Evolutionary conservation across 2,113 vertebrate species (phyloP), one percentile per base, ranked within the genome.

Genomic region (Theristicus caerulescens): DNA sequence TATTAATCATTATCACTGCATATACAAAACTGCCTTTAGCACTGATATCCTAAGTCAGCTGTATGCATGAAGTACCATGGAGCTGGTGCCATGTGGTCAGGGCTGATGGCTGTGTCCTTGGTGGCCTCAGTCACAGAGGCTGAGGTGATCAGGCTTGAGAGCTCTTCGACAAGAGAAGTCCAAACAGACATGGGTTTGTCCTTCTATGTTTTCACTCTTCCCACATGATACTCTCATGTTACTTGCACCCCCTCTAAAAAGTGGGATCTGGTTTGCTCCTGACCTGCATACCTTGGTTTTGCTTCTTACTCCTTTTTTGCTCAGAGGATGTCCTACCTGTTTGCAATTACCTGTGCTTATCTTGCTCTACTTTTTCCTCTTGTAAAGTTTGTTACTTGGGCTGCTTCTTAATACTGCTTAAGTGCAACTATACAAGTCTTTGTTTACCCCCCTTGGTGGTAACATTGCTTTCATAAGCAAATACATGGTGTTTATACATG

Each of bases 401-500:
- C 19, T 93, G 44, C 27, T 82, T 78, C 11, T 69, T 74, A 79
- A 24, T 16, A 27, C 6, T 36, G 22, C 32, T 55, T 31, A 42
- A 36, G 10, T 27, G 21, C 5, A 79, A 36, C 7, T 40, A 5
- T 19, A 9, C 5, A 61, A 79, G 17, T 8, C 26, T 72, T 51
- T 66, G 10, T 42, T 74, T 86, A 34, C 6, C 16, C 2, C 15
- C 11, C 11, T 58, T 36, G 3, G 6, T 66, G 11, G 15, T 74
- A 78, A 61, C 70, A 31, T 16, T 86, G 4, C 8, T 61, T 5
- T 79, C 17, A 15, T 46, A 52, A 74, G 6, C 32, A 86, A 70
- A 38, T 12, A 11, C 0, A 0, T 52, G 14, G 1, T 44, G 13
- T 52, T 74, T 86, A 52, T n/a, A 82, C 1, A 8, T 8, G 11